phyloP scores from a whole-genome alignment of 1,140 invertebrate genomes.

The Bacillus rossius region DNA sequence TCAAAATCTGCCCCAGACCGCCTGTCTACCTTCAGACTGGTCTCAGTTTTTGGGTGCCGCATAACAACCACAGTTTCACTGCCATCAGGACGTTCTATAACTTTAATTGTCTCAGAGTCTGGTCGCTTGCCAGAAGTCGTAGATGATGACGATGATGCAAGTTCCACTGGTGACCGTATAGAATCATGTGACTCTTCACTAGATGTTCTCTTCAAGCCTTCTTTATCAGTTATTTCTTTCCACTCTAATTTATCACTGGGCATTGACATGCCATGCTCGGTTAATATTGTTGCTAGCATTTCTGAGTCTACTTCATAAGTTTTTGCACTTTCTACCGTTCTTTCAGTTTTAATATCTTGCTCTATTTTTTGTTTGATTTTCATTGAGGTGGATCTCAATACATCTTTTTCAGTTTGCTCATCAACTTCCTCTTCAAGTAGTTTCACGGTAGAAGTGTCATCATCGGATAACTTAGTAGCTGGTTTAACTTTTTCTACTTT shows the following conservation, averaged over 20 bases:
- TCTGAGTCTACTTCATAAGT: slow-evolving; percentile 16
- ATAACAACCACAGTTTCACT: slow-evolving; percentile 33
- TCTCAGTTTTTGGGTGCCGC: slow-evolving; percentile 32
- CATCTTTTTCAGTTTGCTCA: slow-evolving; percentile 8
- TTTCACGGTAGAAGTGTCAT: no score
- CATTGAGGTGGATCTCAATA: slow-evolving; percentile 18
- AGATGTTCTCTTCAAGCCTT: slow-evolving; percentile 29
- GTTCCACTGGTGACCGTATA: background rate
- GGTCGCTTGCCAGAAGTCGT: slow-evolving; percentile 34
- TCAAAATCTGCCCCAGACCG: slow-evolving; percentile 63
- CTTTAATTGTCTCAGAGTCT: slow-evolving; percentile 24
- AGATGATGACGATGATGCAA: slow-evolving; percentile 15
- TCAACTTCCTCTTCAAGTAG: slow-evolving; percentile 12
- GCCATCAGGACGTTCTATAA: slow-evolving; percentile 16
- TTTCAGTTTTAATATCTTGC: slow-evolving; percentile 14
- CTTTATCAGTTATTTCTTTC: slow-evolving; percentile 13
- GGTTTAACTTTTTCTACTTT: slow-evolving; percentile 21
- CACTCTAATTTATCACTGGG: slow-evolving; percentile 3
- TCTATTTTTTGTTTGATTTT: slow-evolving; percentile 18
- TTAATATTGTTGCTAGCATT: background rate
- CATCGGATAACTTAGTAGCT: slow-evolving; percentile 27
- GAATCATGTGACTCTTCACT: slow-evolving; percentile 36
- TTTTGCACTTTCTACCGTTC: slow-evolving; percentile 7
- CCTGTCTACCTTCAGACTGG: slow-evolving; percentile 40
- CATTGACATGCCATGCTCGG: slow-evolving; percentile 1